phyloP scores from a whole-genome alignment of 2,888 invertebrate genomes.

The Caenorhabditis drosophilae region DNA sequence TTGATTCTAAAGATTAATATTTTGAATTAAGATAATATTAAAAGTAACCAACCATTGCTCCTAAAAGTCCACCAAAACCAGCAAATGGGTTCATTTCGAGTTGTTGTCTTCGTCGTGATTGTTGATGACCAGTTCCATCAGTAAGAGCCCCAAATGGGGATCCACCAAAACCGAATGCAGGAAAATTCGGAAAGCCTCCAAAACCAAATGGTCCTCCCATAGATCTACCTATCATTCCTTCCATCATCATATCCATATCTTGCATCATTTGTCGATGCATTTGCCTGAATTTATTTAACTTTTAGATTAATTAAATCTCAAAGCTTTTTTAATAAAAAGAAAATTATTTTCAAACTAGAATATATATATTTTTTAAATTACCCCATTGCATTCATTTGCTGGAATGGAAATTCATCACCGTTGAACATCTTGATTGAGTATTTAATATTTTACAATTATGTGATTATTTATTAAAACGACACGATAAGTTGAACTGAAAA shows the following conservation, averaged over 20 bases:
- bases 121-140: slow-evolving; percentile 29
- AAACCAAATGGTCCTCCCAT: slow-evolving; percentile 2
- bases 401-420: slow-evolving; percentile 32
- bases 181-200: not conserved
- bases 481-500: not conserved
- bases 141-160: slow-evolving; percentile 17
- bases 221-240: slow-evolving; percentile 28
- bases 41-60: too few relatives aligned
- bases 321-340: slow-evolving; percentile 3
- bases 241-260: slow-evolving; percentile 67
- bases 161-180: slow-evolving; percentile 1
- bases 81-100: slow-evolving; percentile 33
- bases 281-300: slow-evolving; percentile 39
- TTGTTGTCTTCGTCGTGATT: slow-evolving; percentile 19
- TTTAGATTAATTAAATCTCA: slow-evolving; percentile 1
- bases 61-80: slow-evolving; percentile 25
- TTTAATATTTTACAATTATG: slow-evolving; percentile 1
- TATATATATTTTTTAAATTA: not conserved
- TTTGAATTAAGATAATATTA: too few relatives aligned
- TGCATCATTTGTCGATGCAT: slow-evolving; percentile 61
- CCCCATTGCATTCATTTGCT: slow-evolving; percentile 13
- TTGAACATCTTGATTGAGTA: slow-evolving; percentile 31
- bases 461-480: too few relatives aligned
- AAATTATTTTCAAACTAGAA: not conserved
- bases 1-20: too few relatives aligned